Evolutionary conservation across 2,113 vertebrate species (phyloP).

Genomic region (Hystrix cristata): DNA sequence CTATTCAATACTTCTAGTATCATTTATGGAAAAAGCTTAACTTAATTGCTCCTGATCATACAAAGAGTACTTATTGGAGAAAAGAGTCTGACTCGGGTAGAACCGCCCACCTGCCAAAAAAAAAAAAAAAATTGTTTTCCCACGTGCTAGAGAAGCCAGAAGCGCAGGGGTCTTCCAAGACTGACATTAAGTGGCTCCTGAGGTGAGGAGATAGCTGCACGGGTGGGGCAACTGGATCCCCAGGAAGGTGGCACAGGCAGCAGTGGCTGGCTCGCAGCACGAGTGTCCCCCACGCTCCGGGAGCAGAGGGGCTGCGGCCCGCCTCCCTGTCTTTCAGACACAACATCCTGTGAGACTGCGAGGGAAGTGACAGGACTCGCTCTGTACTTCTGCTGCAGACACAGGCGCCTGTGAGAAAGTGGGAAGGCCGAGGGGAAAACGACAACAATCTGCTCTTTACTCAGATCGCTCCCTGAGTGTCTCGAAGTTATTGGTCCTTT

Average conservation of each 20-base stretch:
- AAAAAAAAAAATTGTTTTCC: neutral
- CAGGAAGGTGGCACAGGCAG: neutral
- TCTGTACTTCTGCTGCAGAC: neutral
- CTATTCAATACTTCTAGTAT: neutral
- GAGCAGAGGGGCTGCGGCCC: neutral
- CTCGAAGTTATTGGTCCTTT: neutral
- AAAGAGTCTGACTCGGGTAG: neutral
- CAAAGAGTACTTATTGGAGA: neutral
- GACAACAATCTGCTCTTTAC: neutral
- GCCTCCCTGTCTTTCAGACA: neutral
- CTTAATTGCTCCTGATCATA: neutral
- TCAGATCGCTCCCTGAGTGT: neutral
- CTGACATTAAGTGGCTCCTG: neutral
- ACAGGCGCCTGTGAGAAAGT: neutral
- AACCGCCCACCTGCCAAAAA: neutral
- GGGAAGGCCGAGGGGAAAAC: neutral
- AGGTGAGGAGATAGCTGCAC: neutral
- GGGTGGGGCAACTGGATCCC: neutral
- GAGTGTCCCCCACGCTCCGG: neutral
- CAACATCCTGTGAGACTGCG: neutral
- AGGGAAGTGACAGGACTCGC: neutral
- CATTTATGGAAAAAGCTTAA: neutral
- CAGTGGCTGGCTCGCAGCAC: neutral
- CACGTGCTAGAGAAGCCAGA: neutral
- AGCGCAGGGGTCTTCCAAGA: neutral